These are phyloP conservation scores for Pseudotriccus pelzelni DNA, from an alignment of 2,797 vertebrate species.

Conservation along the genomic window DNA sequence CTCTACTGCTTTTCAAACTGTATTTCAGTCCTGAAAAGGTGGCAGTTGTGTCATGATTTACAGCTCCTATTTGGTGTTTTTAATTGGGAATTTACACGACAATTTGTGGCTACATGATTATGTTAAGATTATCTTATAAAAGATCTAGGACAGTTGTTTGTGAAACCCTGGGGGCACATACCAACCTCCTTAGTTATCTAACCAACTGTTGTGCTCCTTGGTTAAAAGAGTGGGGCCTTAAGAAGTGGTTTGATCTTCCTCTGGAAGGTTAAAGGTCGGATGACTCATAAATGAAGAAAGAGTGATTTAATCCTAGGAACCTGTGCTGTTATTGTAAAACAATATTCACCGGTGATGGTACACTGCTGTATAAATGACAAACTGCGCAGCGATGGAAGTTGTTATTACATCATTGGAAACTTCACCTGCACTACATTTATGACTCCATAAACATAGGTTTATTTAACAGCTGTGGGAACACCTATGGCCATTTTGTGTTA, in stretches of 20 bases:
- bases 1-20: not conserved
- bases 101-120: conserved; percentile 81
- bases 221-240: conserved; percentile 80
- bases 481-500: conserved; percentile 57
- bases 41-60: conserved; percentile 59
- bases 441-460: conserved; percentile 72
- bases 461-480: conserved; percentile 76
- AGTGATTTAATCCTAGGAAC: conserved; percentile 82
- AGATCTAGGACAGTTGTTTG: conserved; percentile 69
- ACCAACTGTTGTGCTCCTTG: conserved; percentile 67
- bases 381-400: conserved; percentile 72
- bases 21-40: not conserved
- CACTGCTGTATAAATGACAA: conserved; percentile 82
- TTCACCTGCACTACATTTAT: conserved; percentile 76
- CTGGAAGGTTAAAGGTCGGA: conserved; percentile 81
- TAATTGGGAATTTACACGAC: conserved; percentile 71
- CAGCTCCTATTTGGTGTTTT: conserved; percentile 67
- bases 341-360: conserved; percentile 77
- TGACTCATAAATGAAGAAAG: conserved; percentile 84
- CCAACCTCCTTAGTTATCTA: conserved; percentile 81
- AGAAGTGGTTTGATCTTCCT: conserved; percentile 85
- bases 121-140: conserved; percentile 70
- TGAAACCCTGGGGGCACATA: conserved; percentile 74
- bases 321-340: conserved; percentile 84
- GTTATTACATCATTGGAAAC: conserved; percentile 76